phyloP scores from a whole-genome alignment of 2,113 vertebrate genomes.

The Eonycteris spelaea region DNA sequence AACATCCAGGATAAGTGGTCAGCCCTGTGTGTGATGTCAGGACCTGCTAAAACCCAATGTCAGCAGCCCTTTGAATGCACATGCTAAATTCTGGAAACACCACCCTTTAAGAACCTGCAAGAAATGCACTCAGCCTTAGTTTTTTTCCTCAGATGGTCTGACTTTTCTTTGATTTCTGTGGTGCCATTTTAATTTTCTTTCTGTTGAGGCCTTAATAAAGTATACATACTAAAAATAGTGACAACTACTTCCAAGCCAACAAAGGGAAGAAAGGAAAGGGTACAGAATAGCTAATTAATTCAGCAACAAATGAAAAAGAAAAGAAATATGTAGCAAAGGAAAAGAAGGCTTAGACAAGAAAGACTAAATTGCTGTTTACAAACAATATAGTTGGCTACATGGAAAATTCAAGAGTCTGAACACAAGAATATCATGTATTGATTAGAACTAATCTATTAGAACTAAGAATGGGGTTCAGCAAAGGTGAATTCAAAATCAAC shows the following conservation, averaged over 20 bases:
- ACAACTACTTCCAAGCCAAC: not conserved
- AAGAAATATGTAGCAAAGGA: not conserved
- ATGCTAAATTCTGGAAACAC: constrained; percentile 89
- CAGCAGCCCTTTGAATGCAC: constrained; percentile 89
- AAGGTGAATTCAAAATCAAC: not conserved
- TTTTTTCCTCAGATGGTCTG: not conserved
- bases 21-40: constrained; percentile 90
- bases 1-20: constrained; percentile 97
- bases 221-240: not conserved
- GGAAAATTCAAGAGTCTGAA: not conserved
- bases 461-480: not conserved
- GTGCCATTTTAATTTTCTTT: constrained; percentile 40
- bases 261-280: not conserved
- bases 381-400: not conserved
- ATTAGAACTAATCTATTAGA: not conserved
- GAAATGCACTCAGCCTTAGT: constrained; percentile 65
- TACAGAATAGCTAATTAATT: not conserved
- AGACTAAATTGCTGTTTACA: not conserved
- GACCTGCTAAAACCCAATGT: constrained; percentile 93
- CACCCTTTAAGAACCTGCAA: constrained; percentile 81
- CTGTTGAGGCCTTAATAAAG: not conserved
- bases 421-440: not conserved
- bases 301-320: not conserved
- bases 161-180: not conserved
- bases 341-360: not conserved